Percentiles rank a stretch among this genome's conserved stretches.
phyloP scores from a whole-genome alignment of 2,888 invertebrate species.

The Eristalinus sepulchralis region DNA sequence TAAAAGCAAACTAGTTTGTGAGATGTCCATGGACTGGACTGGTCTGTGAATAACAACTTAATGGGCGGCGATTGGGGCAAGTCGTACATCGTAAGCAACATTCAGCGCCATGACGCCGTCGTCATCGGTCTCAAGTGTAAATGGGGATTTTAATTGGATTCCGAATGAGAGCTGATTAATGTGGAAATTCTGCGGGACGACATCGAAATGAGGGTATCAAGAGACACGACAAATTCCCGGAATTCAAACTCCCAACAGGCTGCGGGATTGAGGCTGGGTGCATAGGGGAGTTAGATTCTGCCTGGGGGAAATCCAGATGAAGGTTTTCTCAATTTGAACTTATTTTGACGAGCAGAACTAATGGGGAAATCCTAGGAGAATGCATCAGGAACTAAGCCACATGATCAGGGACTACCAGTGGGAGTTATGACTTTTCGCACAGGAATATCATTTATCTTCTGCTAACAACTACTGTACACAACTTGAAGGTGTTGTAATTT shows the following conservation, averaged over 20 bases:
- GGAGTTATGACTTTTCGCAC: no score
- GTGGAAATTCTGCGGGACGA: constrained; percentile 18
- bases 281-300: neutral
- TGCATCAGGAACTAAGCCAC: neutral
- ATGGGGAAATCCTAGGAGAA: neutral
- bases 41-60: neutral
- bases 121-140: neutral
- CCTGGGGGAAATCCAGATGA: neutral
- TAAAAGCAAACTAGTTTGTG: neutral
- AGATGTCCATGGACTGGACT: neutral
- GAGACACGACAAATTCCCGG: neutral
- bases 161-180: constrained; percentile 12
- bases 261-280: neutral
- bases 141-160: constrained; percentile 40
- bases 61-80: neutral
- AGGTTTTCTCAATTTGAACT: neutral
- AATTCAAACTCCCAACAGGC: neutral
- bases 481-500: no score
- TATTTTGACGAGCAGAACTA: neutral
- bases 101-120: neutral
- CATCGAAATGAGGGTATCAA: neutral
- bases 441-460: no score
- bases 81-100: neutral
- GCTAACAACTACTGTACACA: no score
- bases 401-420: no score